Base-by-base conservation (phyloP, 2,888 invertebrate genomes). In the Buathra laborator region DNA sequence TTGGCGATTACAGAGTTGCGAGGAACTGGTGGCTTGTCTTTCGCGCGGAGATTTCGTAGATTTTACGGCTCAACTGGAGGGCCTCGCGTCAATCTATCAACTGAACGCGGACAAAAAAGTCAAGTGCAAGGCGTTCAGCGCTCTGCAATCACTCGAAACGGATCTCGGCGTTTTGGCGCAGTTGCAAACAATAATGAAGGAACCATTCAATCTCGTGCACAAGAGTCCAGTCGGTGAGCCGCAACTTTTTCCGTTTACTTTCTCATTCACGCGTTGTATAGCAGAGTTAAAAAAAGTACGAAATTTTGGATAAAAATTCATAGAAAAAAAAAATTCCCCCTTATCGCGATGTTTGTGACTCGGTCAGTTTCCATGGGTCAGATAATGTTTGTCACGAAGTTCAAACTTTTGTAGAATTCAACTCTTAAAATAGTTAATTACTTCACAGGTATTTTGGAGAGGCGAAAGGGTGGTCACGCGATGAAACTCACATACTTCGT, bases 401-500 rank as follows among this genome's bases (percentile, higher is more conserved):
- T 9, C 1, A 37, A 37, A 37, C 37, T 37, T 9, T 37, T 37
- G 0, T 29, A 6, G 5, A 14, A 7, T 43, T 84, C 19, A n/a
- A 44, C 6, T 48, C 14, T 48, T 48, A 12, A 29, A 16, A 53
- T 14, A 2, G 6, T 14, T 14, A 7, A 4, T 32, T 62, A 32
- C 29, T 51, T 91, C 92, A 6, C 94, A 97, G 97, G 94, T 59
- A 93, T 94, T 82, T 87, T 94, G 32, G 94, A 94, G 81, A 90
- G 92, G 87, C 89, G 94, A 72, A 93, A 90, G 91, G 94, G 94
- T 19, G 94, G 98, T 82, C 98, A 98, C 92, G 97, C 99, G 0
- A 97, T 99, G 97, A 97, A 97, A 90, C 94, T 99, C 43, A 98
- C 98, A 0, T 99, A 98, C 94, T 99, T 99, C 93, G 97, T 99